These are phyloP conservation scores for Sebastes oblongus DNA, from an alignment of 2,797 vertebrate genomes.

Conservation along the genomic window DNA sequence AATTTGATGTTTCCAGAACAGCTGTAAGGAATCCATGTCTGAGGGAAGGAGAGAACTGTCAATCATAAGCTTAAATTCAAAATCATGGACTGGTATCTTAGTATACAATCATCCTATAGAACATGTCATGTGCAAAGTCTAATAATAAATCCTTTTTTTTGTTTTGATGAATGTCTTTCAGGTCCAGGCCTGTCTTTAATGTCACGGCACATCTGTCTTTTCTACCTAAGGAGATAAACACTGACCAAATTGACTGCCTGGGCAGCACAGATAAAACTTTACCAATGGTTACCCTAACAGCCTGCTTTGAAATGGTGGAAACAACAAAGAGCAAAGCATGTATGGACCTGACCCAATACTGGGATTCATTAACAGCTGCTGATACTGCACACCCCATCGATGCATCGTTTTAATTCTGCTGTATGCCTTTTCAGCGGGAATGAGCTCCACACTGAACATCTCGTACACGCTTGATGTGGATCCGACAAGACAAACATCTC, in stretches of 20 bases:
- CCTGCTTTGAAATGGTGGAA: slow-evolving; percentile 74
- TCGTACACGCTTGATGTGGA: slow-evolving; percentile 78
- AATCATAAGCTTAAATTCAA: not conserved
- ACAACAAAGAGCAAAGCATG: slow-evolving; percentile 64
- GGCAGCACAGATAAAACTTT: not conserved
- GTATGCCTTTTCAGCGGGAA: slow-evolving; percentile 19
- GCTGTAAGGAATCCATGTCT: not conserved
- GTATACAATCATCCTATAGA: not conserved
- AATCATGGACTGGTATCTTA: not conserved
- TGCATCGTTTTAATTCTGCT: not conserved
- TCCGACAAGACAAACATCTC: slow-evolving; percentile 58
- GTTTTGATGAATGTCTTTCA: slow-evolving; percentile 47
- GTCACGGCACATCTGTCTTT: slow-evolving; percentile 64
- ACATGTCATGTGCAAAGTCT: not conserved
- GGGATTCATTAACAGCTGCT: not conserved
- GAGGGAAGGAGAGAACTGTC: not conserved
- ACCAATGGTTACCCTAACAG: slow-evolving; percentile 51
- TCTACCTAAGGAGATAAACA: slow-evolving; percentile 73
- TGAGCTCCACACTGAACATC: slow-evolving; percentile 63
- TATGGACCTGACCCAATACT: slow-evolving; percentile 23
- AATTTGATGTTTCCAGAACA: not conserved
- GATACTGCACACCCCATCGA: not conserved
- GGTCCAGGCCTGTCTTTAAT: slow-evolving; percentile 80
- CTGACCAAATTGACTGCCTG: slow-evolving; percentile 70
- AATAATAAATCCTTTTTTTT: not conserved